Base-by-base conservation (phyloP, 2,888 invertebrate species). In the Metalampra italica region DNA sequence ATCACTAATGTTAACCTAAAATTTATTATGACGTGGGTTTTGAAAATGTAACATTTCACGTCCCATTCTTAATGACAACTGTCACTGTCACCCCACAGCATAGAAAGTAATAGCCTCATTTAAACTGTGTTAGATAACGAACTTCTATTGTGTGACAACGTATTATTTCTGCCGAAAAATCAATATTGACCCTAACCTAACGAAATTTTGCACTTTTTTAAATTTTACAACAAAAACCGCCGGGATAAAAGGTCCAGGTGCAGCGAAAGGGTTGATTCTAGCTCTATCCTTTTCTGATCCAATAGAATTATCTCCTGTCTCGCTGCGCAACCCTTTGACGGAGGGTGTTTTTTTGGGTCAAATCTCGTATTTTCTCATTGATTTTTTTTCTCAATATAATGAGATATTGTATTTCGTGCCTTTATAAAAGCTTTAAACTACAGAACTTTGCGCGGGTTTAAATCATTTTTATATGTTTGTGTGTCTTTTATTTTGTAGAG, bases 121-220 rank as follows among this genome's bases (percentile, higher is more conserved):
- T 77, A 57, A 69, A 64, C 63, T 53, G 57, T 60, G 51, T 60
- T 58, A 76, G 76, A 78, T 88, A 88, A 89, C 86, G 88, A 88
- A 87, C 82, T 68, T 52, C 56, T 56, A 84, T 89, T 82, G 80
- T 81, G 49, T 51, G 9, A 29, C 42, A 49, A 29, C 54, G 57
- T 68, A 3, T 64, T 69, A 68, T 75, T 75, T 75, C 69, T 64
- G 65, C 69, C 60, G 73, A 71, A 81, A 85, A 89, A 86, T 82
- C 85, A 89, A 88, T 89, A 86, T 89, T 89, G 86, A 87, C 77
- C 78, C 72, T 56, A 77, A 82, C 72, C 82, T 74, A 73, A 76
- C 56, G 63, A 77, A 82, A 85, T 81, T 84, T 86, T 80, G 86
- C 88, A 87, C 82, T 81, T 86, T 88, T 86, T 81, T 61, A 81